Conservation (phyloP, 2,113 vertebrate genomes). For the Cichladusa arquata region DNA sequence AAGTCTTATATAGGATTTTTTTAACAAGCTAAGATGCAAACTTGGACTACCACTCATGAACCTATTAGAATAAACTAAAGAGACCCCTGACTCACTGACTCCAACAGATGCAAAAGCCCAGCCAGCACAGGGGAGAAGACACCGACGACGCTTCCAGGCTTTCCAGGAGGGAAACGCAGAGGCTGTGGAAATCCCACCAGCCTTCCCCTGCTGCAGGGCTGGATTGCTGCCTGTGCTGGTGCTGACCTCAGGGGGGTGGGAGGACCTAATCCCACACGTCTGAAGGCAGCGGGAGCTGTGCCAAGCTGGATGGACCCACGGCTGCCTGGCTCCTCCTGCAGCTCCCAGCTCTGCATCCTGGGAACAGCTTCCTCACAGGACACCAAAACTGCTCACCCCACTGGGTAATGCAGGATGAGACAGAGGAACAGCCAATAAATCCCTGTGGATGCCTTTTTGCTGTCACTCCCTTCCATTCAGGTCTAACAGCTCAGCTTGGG, state of each 20-base stretch:
- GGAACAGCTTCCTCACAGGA: not conserved
- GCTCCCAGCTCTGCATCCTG: not conserved
- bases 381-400: fast-evolving
- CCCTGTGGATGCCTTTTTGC: not conserved
- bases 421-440: not conserved
- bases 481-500: fast-evolving
- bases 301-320: not conserved
- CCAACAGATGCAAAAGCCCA: fast-evolving
- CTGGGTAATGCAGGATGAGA: fast-evolving
- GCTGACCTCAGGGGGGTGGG: not conserved
- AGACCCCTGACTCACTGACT: too few relatives aligned
- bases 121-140: not conserved
- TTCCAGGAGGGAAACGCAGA: not conserved
- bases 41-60: too few relatives aligned
- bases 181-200: not conserved
- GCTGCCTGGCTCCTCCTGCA: not conserved
- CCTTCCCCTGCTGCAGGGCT: not conserved
- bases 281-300: not conserved
- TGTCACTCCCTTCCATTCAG: not conserved
- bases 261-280: not conserved
- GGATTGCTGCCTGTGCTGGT: not conserved
- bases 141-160: fast-evolving
- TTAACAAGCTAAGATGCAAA: too few relatives aligned
- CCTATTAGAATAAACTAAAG: too few relatives aligned
- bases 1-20: too few relatives aligned